Base-by-base conservation (phyloP, 2,113 vertebrate species). In the Clupea harengus region DNA sequence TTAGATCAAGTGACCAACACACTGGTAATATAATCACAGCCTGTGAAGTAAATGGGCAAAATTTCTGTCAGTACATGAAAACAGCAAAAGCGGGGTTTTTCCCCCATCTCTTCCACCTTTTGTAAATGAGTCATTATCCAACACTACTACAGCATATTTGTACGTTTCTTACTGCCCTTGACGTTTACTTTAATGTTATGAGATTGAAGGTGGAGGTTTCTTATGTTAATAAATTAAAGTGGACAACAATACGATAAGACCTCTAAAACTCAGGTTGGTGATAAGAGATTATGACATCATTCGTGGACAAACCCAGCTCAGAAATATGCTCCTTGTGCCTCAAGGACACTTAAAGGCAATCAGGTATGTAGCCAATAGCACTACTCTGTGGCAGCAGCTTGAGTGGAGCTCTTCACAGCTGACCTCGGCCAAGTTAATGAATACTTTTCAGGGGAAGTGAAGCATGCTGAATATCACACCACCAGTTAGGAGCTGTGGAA, bases 1-100 rank as follows among this genome's bases (percentile, higher is more conserved):
- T 88, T 80, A 82, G 46, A 85, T 88, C 85, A 50, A 82, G 86
- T 72, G 84, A 88, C 87, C 84, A 82, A 57, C 45, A 85, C 49
- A 81, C 57, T 45, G 60, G 45, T 32, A 83, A 32, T 57, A 83
- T 44, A 81, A 57, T 64, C 32, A 60, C 67, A 49, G 54, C 45
- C 32, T 86, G 52, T 32, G 17, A 47, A 64, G 15, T 17, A 60
- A 82, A 57, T 54, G 81, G n/a, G 28, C 11, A 67, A 32, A 44
- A 86, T 54, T 45, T 5, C 28, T 72, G 57, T n/a, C n/a, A 72
- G n/a, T 28, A 8, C 64, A 28, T 72, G 64, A 28, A 72, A 25
- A 72, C 25, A 72, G 64, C n/a, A 28, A 32, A 72, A 72, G 10
- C 3, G 2, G 15, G 2, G 15, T 18, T 54, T 54, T 54, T 54